Base-by-base conservation (phyloP, 2,797 vertebrate genomes). In the Eremophila alpestris region DNA sequence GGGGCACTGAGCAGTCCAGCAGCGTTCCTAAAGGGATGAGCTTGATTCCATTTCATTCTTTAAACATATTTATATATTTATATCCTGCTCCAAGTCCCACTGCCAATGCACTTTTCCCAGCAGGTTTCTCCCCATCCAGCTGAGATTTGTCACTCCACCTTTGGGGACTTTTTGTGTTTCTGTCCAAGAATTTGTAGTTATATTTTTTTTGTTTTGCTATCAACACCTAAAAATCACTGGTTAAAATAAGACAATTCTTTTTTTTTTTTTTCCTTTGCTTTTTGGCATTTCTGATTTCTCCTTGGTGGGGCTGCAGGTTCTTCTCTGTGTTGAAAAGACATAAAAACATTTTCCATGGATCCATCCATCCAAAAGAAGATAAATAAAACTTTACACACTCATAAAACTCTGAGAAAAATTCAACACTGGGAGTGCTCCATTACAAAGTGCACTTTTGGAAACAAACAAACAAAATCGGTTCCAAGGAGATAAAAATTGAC, bases 361-460 rank as follows among this genome's bases (percentile, higher is more conserved):
- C 70, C 56, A 59, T 52, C 71, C 71, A 19, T 48, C 46, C 58
- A 36, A 36, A 36, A 10, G 36, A 36, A 36, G 8, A 36, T 36
- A 36, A 36, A 36, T 36, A 36, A 36, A 36, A 36, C 36, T 36
- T 36, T 16, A 32, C 12, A 34, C 8, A 10, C 48, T 73, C 55
- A 4, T 15, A 54, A 74, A 32, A 38, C 27, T 29, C 10, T 20
- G 10, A 30, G 78, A 27, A 51, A 80, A 92, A 69, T 29, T 3
- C 55, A 80, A 59, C 77, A 87, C 63, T 51, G 4, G 12, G 55
- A 67, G 73, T 49, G 79, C 85, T 90, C 68, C 56, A 5, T 16
- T 76, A 58, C 45, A 69, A 95, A 95, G 79, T 75, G 94, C 83
- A 59, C 69, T 94, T 78, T 55, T 75, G 13, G 26, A 46, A 59